A percentile compares a stretch with the other conserved stretches of the same genome.
Conservation (phyloP, 2,113 vertebrate species). For the Chelonoidis abingdonii region DNA sequence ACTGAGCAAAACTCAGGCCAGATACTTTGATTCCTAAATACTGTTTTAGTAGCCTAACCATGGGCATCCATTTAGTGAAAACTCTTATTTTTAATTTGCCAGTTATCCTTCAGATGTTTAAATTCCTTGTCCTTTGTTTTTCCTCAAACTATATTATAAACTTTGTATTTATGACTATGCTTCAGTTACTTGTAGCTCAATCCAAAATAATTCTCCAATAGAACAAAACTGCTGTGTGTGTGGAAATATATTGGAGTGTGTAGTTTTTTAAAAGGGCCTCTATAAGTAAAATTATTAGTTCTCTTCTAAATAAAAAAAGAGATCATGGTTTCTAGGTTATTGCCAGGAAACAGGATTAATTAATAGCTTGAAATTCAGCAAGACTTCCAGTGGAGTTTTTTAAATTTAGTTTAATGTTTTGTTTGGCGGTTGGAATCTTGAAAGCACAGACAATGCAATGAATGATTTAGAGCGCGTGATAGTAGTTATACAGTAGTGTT, state of each 20-base stretch:
- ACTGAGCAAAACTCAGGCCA: not conserved
- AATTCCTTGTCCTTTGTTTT: not conserved
- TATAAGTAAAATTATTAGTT: not conserved
- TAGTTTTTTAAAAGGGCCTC: not conserved
- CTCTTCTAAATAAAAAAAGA: not conserved
- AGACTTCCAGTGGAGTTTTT: constrained; percentile 42
- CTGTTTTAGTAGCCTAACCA: not conserved
- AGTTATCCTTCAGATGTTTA: not conserved
- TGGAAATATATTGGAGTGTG: not conserved
- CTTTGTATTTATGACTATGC: not conserved
- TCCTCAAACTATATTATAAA: not conserved
- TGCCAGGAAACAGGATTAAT: constrained; percentile 71
- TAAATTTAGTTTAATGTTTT: constrained; percentile 57
- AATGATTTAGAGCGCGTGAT: constrained; percentile 4
- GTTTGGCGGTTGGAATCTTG: constrained; percentile 44
- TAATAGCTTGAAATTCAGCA: constrained; percentile 69
- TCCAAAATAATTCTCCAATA: not conserved
- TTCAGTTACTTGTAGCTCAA: not conserved
- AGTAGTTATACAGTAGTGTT: constrained; percentile 21
- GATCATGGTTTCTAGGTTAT: constrained; percentile 66
- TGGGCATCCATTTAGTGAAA: not conserved
- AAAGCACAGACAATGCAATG: constrained; percentile 28
- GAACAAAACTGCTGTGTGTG: not conserved
- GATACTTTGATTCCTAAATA: not conserved
- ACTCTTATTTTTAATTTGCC: not conserved